These are phyloP conservation scores for Tursiops truncatus DNA, from an alignment of 2,113 vertebrate genomes.

Conservation along the genomic window DNA sequence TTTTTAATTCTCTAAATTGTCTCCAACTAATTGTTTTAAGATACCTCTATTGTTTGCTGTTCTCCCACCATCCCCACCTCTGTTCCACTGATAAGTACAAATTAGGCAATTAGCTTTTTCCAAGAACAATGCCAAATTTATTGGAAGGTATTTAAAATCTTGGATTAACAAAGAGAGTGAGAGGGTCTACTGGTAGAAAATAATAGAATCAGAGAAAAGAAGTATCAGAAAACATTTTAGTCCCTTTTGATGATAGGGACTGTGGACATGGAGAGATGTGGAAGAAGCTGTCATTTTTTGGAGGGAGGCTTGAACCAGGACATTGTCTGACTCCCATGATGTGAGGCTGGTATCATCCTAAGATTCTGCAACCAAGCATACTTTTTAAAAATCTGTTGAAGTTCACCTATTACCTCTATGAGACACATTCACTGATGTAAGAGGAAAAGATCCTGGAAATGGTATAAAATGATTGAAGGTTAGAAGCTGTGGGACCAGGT, in stretches of 20 bases:
- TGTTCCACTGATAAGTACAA: constrained; percentile 1
- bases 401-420: background rate
- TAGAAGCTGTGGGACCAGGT: background rate
- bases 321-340: background rate
- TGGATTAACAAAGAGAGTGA: background rate
- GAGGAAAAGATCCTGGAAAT: background rate
- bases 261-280: background rate
- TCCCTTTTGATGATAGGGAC: background rate
- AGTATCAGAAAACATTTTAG: background rate
- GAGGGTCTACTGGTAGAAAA: background rate
- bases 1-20: constrained; percentile 33
- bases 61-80: background rate
- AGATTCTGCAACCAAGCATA: background rate
- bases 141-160: background rate
- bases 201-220: background rate
- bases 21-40: background rate
- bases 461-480: background rate
- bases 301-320: background rate
- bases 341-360: background rate
- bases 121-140: background rate
- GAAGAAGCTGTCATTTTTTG: background rate
- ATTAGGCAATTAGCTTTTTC: background rate
- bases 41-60: background rate
- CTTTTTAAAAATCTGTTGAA: background rate
- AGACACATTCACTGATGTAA: background rate